Base-by-base conservation (phyloP, 2,113 vertebrate species). In the Andinoacara biseriatus region DNA sequence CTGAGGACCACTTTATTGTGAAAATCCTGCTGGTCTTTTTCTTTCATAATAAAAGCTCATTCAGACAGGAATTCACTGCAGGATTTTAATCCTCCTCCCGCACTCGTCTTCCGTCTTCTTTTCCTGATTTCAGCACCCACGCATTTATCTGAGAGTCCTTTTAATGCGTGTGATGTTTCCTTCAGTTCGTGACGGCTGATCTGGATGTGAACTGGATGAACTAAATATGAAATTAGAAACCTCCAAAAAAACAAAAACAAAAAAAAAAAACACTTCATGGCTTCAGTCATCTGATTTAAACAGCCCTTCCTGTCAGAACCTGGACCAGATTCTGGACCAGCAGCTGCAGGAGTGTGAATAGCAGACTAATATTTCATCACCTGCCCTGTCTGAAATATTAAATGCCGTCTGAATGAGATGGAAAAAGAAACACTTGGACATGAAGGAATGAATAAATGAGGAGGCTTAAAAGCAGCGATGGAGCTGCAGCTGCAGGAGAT, bases 331-430 rank as follows among this genome's bases (percentile, higher is more conserved):
- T 17, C 43, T 29, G 43, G 65, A 72, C 26, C 46, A 33, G 67
- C 46, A 54, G 67, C 67, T 72, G 67, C 67, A 31, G 67, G 26
- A 31, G 46, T 72, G 20, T 33, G 40, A 54, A 7, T 4, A 72
- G n/a, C 67, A 72, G 67, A n/a, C 67, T 54, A 72, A 54, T 72
- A 72, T 72, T 72, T 54, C 26, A 72, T 72, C 67, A 33, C 67
- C 46, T 33, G 67, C 26, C 29, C 26, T 29, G 18, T n/a, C 18
- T 72, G 67, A 72, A 72, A 72, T 72, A 54, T 72, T 72, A 0
- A 54, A 72, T 72, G 26, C 17, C 31, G 67, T 54, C 67, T 72
- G 67, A 72, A 72, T 1, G 46, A 72, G 67, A 54, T 1, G 26
- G 46, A 29, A 54, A 72, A 72, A 72, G 67, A 72, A 72, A 72